These are phyloP conservation scores for Caerostris darwini DNA, from an alignment of 1,140 invertebrate species.

Conservation along the genomic window DNA sequence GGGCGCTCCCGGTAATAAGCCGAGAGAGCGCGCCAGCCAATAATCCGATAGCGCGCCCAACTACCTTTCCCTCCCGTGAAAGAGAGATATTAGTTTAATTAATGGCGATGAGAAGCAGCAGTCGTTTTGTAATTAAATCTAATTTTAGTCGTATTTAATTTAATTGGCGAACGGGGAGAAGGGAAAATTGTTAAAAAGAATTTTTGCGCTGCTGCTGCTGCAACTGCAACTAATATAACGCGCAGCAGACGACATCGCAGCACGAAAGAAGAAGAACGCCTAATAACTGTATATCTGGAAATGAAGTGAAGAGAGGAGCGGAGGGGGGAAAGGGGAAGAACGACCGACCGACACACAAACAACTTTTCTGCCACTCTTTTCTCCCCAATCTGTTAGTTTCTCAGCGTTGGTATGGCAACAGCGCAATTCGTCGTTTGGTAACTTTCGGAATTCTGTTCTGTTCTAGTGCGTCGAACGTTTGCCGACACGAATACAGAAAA, in stretches of 20 bases:
- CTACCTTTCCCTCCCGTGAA: slow-evolving; percentile 59
- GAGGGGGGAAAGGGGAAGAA: neutral
- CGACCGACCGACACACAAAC: neutral
- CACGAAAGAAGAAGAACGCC: slow-evolving; percentile 57
- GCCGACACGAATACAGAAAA: slow-evolving; percentile 25
- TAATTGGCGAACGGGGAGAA: slow-evolving; percentile 70
- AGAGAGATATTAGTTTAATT: slow-evolving; percentile 74
- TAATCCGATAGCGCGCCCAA: slow-evolving; percentile 66
- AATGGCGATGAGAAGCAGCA: slow-evolving; percentile 69
- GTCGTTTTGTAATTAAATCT: slow-evolving; percentile 77
- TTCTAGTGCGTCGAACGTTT: neutral
- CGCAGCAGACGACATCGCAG: slow-evolving; percentile 46
- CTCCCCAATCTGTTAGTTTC: slow-evolving; percentile 68
- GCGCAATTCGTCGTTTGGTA: slow-evolving; percentile 53
- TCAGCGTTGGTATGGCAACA: slow-evolving; percentile 73
- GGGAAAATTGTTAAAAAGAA: slow-evolving; percentile 65
- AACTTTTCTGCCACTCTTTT: neutral
- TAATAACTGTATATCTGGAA: slow-evolving; percentile 72
- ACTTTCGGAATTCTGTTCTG: slow-evolving; percentile 55
- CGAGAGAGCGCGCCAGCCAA: slow-evolving; percentile 62
- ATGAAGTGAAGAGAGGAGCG: slow-evolving; percentile 35
- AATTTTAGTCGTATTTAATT: slow-evolving; percentile 77
- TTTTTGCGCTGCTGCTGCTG: slow-evolving; percentile 5
- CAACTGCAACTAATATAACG: slow-evolving; percentile 45
- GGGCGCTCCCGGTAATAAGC: slow-evolving; percentile 66